These are phyloP conservation scores for Pteronotus mesoamericanus DNA, from an alignment of 2,797 vertebrate genomes.

Conservation along the genomic window DNA sequence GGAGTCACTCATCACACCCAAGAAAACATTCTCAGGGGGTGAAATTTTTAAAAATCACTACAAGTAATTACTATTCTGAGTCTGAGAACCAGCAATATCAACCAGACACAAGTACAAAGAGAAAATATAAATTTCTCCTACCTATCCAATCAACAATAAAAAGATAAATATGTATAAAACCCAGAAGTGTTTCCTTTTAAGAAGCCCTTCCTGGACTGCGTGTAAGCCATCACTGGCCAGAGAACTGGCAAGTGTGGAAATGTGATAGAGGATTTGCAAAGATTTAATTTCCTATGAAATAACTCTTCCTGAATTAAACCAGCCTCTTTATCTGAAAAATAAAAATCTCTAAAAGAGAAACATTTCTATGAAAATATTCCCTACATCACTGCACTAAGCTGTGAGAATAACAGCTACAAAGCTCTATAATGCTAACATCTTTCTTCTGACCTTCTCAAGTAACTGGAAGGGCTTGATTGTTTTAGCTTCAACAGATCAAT, in stretches of 20 bases:
- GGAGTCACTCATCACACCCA: neutral
- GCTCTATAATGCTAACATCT: neutral
- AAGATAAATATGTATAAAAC: neutral
- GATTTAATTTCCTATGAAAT: slow-evolving; percentile 67
- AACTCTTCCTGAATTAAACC: slow-evolving; percentile 57
- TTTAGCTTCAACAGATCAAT: slow-evolving; percentile 44
- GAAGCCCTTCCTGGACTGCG: neutral
- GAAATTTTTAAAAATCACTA: neutral
- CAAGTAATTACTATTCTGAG: neutral
- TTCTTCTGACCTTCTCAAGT: slow-evolving; percentile 58
- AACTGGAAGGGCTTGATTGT: slow-evolving; percentile 49
- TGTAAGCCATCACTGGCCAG: slow-evolving; percentile 47
- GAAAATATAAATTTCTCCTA: neutral
- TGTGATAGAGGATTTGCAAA: slow-evolving; percentile 58
- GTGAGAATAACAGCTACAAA: neutral
- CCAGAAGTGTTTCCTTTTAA: neutral
- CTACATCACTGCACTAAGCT: neutral
- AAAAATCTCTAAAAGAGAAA: slow-evolving; percentile 47
- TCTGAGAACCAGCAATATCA: neutral
- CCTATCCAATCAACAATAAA: slow-evolving; percentile 41
- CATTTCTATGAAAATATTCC: slow-evolving; percentile 41
- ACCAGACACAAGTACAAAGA: neutral
- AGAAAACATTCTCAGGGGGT: slow-evolving; percentile 39
- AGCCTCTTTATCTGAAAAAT: slow-evolving; percentile 58
- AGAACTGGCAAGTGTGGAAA: slow-evolving; percentile 68